A percentile compares a stretch with the other conserved stretches of the same genome.
These are phyloP conservation scores for Lates japonicus DNA, from an alignment of 2,797 vertebrate genomes.

Conservation along the genomic window DNA sequence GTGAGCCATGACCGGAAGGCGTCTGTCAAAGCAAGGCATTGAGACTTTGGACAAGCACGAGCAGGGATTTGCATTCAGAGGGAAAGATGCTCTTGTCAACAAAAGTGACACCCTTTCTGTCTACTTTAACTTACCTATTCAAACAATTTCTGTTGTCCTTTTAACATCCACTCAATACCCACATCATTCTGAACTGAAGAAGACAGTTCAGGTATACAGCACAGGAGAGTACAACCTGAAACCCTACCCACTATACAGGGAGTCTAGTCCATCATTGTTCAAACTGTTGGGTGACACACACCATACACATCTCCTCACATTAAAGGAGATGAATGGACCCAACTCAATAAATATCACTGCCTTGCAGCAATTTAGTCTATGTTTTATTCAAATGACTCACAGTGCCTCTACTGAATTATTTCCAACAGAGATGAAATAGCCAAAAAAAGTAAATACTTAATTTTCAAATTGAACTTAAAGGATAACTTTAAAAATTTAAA, in stretches of 20 bases:
- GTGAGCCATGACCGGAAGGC: conserved; percentile 17
- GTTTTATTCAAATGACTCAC: conserved; percentile 58
- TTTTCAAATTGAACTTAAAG: conserved; percentile 10
- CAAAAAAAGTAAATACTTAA: conserved; percentile 19
- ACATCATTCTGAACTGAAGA: not conserved
- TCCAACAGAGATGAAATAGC: conserved; percentile 47
- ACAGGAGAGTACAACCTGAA: conserved; percentile 13
- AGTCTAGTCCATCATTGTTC: conserved; percentile 3
- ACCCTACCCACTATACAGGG: not conserved
- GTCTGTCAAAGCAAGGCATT: conserved; percentile 50
- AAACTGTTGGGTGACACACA: conserved; percentile 5
- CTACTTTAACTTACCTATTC: not conserved
- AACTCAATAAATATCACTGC: conserved; percentile 45
- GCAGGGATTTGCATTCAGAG: not conserved
- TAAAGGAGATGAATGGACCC: conserved; percentile 32
- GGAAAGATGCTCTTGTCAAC: conserved; percentile 17
- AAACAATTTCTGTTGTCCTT: not conserved
- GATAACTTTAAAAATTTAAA: not conserved
- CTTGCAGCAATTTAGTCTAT: conserved; percentile 27
- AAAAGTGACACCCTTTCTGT: conserved; percentile 15
- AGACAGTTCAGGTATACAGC: not conserved
- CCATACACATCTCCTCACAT: conserved; percentile 18
- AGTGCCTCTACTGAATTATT: conserved; percentile 37
- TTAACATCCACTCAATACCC: too few relatives aligned
- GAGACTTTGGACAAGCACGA: conserved; percentile 20